Evolutionary conservation across 1,140 invertebrate species (phyloP), one percentile per base, ranked within the genome.

Genomic region (Megalonaias nervosa): DNA sequence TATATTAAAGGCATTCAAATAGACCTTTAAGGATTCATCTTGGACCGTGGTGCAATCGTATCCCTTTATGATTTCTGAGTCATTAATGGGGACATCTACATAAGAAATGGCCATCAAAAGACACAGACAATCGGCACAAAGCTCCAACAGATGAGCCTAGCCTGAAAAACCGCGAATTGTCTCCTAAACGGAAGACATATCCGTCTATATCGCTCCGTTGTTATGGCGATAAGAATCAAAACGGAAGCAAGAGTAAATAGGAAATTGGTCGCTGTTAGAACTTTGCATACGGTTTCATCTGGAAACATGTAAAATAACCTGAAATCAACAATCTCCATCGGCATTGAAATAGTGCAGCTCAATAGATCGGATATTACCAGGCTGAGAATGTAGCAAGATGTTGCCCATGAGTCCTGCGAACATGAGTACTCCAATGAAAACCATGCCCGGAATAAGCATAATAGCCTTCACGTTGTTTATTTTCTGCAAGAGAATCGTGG

Each of bases 271-370:
- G 81, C 82, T 4, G 77, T 58, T 2, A 77, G 74, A 56, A 82
- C 26, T 59, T 81, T 84, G 66, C 83, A 84, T 56, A 76, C 67
- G 9, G 48, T 57, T 38, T 60, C 69, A 16, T 38, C 77, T 9
- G 66, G 66, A 55, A 84, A 81, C 59, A 74, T 77, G 72, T 77
- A 84, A 62, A 76, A 77, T 23, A 77, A 68, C 2, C 61, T 21
- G 64, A 82, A 71, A 38, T 80, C 61, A 26, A 69, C 61, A 57
- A 82, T 77, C 67, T 82, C 83, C 0, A 73, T 84, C 5, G 83
- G 83, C 69, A 84, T 79, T 26, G 81, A 80, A 60, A 82, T 73
- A 16, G 80, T 59, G 70, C 83, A 84, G 74, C 80, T 82, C 17
- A 84, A 56, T 6, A 84, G 67, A 72, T 84, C 83, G 16, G 82